Evolutionary conservation across 2,888 invertebrate species (phyloP), one percentile per base, ranked within the genome.

Genomic region (Ceraclea dissimilis): DNA sequence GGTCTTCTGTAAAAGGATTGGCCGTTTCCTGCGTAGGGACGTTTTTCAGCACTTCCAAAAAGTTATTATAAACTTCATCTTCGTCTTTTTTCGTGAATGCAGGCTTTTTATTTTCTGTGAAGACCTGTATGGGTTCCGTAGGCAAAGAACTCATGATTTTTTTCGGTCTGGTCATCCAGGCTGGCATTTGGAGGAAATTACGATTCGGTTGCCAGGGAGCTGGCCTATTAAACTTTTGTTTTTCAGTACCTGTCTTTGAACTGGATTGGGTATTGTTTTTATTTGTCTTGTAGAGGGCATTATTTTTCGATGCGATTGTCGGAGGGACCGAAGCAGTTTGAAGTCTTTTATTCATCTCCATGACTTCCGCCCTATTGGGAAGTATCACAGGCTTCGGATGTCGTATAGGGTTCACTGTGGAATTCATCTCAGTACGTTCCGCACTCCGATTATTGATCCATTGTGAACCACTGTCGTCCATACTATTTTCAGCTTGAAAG

Each of bases 311-410:
- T 5, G 46, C 18, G 2, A 34, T 18, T 17, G 50, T 50, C 16
- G 54, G 54, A 26, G 39, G 16, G 21, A 54, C 49, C 1, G 54
- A 18, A 16, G 49, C 54, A 6, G 54, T 54, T 18, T 54, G 54
- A 26, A 54, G 43, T 18, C 43, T 19, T 31, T 31, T 34, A 34
- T 54, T 54, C 54, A 54, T 50, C 43, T 54, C 49, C n/a, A 49
- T 20, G 10, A 54, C 49, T 13, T 50, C 54, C 2, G 22, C 49
- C 13, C 31, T 49, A 17, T 54, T 33, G 10, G 54, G 48, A 13
- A 54, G 49, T 48, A 34, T 49, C 16, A 50, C 49, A 10, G 54
- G 54, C 19, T 54, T 49, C 18, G 49, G 54, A 50, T 54, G 49
- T 13, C 54, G 19, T 5, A 19, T 50, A 17, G 43, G 44, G 16